These are phyloP conservation scores for Aleiodes leptofemur DNA, from an alignment of 2,888 invertebrate species.

Conservation along the genomic window DNA sequence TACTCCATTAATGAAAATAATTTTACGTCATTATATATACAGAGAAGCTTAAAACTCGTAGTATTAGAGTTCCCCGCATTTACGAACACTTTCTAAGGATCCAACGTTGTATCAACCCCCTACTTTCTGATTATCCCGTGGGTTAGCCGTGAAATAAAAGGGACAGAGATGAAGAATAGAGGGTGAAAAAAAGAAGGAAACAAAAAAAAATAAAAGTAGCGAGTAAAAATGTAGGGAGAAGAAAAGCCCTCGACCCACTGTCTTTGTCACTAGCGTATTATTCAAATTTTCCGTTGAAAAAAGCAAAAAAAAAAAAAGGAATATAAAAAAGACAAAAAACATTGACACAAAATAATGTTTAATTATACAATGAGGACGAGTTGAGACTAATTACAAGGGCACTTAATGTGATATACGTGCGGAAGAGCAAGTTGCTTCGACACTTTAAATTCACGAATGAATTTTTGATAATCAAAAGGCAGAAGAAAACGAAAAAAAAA, in stretches of 20 bases:
- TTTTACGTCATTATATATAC: slow-evolving; percentile 24
- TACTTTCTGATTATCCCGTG: slow-evolving; percentile 36
- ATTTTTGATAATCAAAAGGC: slow-evolving; percentile 22
- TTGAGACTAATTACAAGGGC: slow-evolving; percentile 22
- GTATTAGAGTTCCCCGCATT: slow-evolving; percentile 6
- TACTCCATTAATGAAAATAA: slow-evolving; percentile 36
- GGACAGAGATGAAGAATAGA: not conserved
- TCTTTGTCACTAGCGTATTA: slow-evolving; percentile 38
- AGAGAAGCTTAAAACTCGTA: slow-evolving; percentile 22
- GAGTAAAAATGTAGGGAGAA: not conserved
- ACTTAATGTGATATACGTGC: slow-evolving; percentile 22
- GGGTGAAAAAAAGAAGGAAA: not conserved
- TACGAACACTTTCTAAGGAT: not conserved
- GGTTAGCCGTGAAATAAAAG: slow-evolving; percentile 25
- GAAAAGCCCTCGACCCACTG: slow-evolving; percentile 32
- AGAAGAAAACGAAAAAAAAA: too few species aligned
- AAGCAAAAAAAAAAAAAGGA: slow-evolving; percentile 5
- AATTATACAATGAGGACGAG: slow-evolving; percentile 26
- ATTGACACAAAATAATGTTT: slow-evolving; percentile 28
- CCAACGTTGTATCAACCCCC: slow-evolving; percentile 26
- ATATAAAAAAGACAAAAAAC: not conserved
- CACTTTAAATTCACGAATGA: slow-evolving; percentile 11
- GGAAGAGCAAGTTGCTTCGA: not conserved
- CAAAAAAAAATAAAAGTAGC: too few species aligned
- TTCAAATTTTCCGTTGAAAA: slow-evolving; percentile 41